Evolutionary conservation across 1,140 invertebrate species (phyloP).

Genomic region (Papilio glaucus): DNA sequence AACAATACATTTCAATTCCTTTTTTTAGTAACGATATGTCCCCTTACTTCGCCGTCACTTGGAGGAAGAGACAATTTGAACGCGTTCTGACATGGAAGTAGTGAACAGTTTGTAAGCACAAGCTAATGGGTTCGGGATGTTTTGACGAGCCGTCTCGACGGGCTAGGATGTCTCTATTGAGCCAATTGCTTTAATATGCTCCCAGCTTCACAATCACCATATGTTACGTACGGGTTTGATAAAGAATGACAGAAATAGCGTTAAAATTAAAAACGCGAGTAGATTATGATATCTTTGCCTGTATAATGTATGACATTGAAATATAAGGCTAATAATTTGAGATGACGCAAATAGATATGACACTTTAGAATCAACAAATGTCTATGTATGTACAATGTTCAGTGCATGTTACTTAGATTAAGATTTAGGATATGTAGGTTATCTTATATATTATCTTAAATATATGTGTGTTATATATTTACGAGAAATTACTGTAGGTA

Average conservation of each 20-base stretch:
- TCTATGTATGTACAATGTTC: no score
- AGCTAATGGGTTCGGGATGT: slow-evolving; percentile 60
- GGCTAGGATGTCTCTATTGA: slow-evolving; percentile 63
- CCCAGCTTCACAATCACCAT: slow-evolving; percentile 30
- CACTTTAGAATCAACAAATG: no score
- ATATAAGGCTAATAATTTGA: no score
- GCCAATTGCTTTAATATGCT: slow-evolving; percentile 52
- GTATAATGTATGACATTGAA: no score
- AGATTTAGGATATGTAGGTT: no score
- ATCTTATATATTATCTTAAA: no score
- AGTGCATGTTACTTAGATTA: no score
- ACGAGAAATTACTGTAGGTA: no score
- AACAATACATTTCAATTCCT: background rate
- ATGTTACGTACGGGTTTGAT: background rate
- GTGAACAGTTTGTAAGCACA: slow-evolving; percentile 46
- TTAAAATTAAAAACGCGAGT: background rate
- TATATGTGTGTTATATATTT: no score
- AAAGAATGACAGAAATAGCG: background rate
- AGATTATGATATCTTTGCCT: background rate
- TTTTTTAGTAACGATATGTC: background rate
- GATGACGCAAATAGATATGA: no score
- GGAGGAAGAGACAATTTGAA: slow-evolving; percentile 72
- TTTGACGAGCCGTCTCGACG: slow-evolving; percentile 61
- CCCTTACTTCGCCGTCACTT: slow-evolving; percentile 4
- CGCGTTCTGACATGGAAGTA: slow-evolving; percentile 63